phyloP scores from a whole-genome alignment of 2,113 vertebrate genomes.

The Cairina moschata region DNA sequence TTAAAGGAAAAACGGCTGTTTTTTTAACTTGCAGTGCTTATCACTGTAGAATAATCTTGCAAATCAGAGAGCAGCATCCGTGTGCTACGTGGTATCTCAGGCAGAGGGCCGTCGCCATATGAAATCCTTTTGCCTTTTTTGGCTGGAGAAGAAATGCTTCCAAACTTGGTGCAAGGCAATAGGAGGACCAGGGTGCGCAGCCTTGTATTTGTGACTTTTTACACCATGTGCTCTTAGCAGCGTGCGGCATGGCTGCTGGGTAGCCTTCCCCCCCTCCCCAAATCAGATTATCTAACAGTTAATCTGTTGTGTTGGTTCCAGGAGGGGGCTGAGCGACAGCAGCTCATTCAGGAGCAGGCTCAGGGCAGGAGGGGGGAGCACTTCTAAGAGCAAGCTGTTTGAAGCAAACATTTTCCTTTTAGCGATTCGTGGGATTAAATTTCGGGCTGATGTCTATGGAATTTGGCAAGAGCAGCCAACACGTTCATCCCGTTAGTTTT shows the following conservation, averaged over 20 bases:
- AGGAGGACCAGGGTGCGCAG: not conserved
- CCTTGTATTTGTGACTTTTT: not conserved
- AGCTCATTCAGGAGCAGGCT: constrained; percentile 31
- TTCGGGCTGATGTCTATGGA: constrained; percentile 35
- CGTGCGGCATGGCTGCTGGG: not conserved
- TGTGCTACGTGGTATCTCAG: not conserved
- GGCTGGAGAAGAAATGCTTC: not conserved
- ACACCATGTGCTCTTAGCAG: constrained; percentile 19
- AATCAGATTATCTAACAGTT: constrained; percentile 53
- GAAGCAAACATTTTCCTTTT: constrained; percentile 23
- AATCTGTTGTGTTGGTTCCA: constrained; percentile 46
- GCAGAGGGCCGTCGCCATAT: not conserved
- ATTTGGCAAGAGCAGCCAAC: not conserved
- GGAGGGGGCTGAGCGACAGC: not conserved
- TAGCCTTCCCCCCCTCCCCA: not conserved
- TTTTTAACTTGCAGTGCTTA: not conserved
- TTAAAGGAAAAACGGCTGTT: not conserved
- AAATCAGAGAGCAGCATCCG: not conserved
- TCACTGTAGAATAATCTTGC: not conserved
- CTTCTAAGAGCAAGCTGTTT: constrained; percentile 29
- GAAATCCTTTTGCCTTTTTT: constrained; percentile 29
- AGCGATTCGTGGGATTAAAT: constrained; percentile 27
- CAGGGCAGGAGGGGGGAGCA: not conserved
- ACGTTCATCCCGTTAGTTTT: not conserved
- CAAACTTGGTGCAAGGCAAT: not conserved